Evolutionary conservation across 2,797 vertebrate genomes (phyloP), one percentile per base, ranked within the genome.

Genomic region (Babyrousa celebensis): DNA sequence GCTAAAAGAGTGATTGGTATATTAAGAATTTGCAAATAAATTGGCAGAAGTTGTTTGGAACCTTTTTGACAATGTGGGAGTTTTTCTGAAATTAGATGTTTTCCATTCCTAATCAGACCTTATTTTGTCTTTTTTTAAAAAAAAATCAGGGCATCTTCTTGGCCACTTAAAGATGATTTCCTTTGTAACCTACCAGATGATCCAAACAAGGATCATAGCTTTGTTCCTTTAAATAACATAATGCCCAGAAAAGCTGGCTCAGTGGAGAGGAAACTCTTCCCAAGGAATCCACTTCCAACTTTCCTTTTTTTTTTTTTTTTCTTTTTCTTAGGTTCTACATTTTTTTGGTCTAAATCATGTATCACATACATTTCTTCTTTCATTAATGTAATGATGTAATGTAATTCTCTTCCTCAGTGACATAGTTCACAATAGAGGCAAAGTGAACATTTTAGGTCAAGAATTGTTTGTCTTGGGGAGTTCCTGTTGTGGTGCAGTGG

Each of bases 331-430:
- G 99, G 99, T 96, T 99, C 99, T 92, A 96, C 58, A 98, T 99
- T 99, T 68, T 54, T 97, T 75, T 0, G 99, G 99, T 99, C 99
- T 17, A 97, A 97, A 3, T 98, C 97, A 93, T 48, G 27, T 78
- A 96, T 96, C 67, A 98, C 92, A 98, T 99, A 99, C 94, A 99
- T 96, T n/a, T 99, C 98, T 48, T 98, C 99, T 93, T 98, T 99
- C 99, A 99, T 99, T 70, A 99, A 85, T 23, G 99, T 98, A 43
- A 99, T 99, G 96, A 99, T 97, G n/a, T 99, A 99, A 97, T 99
- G 97, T 99, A 99, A 94, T 98, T 99, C 98, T 99, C 98, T 78
- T 99, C 96, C 67, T 98, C 77, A 85, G 96, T 98, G 90, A 98
- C 96, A 6, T 98, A 94, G 98, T 99, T 99, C 94, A 99, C 98